Conservation (phyloP, 2,113 vertebrate species). For the Drymodes brunneopygia region DNA sequence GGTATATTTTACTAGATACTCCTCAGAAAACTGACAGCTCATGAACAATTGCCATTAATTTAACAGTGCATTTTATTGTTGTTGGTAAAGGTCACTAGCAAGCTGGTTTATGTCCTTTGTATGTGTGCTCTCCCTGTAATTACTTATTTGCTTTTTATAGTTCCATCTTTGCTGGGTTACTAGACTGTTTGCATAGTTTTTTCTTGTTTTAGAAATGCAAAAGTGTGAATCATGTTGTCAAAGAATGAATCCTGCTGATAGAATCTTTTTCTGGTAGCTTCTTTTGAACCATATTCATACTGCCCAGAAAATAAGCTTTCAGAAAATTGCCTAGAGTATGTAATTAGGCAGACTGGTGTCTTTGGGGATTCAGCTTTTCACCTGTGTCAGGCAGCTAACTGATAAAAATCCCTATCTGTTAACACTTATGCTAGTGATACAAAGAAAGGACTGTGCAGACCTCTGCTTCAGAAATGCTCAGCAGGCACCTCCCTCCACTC, state of each 20-base stretch:
- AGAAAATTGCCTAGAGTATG: not conserved
- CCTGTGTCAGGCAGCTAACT: not conserved
- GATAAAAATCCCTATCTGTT: not conserved
- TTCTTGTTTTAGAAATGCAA: not conserved
- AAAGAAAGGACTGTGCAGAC: not conserved
- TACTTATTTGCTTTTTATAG: not conserved
- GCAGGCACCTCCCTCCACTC: not conserved
- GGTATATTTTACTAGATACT: not conserved
- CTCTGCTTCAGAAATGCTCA: not conserved
- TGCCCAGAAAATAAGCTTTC: not conserved
- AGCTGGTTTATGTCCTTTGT: not conserved
- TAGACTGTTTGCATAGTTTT: not conserved
- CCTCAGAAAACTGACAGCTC: not conserved
- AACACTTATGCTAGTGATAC: not conserved
- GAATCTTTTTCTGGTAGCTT: not conserved
- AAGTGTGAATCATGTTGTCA: not conserved
- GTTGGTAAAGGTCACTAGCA: not conserved
- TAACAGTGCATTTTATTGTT: not conserved
- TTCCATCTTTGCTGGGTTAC: not conserved
- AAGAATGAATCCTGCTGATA: not conserved
- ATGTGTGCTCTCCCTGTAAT: not conserved
- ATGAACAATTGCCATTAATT: not conserved
- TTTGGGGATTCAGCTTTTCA: not conserved
- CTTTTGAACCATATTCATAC: not conserved
- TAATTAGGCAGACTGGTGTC: not conserved